Percentiles rank a stretch among this genome's conserved stretches.
phyloP scores from a whole-genome alignment of 2,113 vertebrate genomes.

The Callorhinus ursinus region DNA sequence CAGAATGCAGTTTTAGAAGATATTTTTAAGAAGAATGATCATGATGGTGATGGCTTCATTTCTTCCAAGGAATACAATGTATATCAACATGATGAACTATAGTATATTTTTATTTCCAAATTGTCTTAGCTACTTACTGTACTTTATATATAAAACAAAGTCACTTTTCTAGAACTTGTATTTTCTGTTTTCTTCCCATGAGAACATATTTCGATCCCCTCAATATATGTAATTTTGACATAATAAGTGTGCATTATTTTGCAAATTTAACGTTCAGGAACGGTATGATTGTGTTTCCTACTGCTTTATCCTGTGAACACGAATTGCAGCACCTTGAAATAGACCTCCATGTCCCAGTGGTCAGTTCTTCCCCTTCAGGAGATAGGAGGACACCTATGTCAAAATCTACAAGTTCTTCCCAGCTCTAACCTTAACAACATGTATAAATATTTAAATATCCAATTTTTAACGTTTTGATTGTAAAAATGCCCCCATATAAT shows the following conservation, averaged over 20 bases:
- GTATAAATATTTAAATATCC: neutral
- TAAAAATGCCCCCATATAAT: neutral
- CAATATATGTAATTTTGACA: conserved; percentile 68
- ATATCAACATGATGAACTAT: conserved; percentile 96
- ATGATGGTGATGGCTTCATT: conserved; percentile 91
- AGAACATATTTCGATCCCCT: conserved; percentile 72
- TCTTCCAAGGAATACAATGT: conserved; percentile 95
- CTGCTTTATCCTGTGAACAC: conserved; percentile 28
- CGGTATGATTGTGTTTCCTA: neutral
- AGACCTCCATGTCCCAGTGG: neutral
- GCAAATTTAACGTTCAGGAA: conserved; percentile 69
- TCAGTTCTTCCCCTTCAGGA: neutral
- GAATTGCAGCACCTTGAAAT: neutral
- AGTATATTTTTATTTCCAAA: conserved; percentile 69
- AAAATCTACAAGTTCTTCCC: neutral
- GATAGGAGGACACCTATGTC: neutral
- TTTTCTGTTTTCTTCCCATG: conserved; percentile 61
- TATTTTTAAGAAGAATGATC: conserved; percentile 94
- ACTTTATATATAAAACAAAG: conserved; percentile 65
- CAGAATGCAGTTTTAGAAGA: conserved; percentile 92
- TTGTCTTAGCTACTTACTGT: conserved; percentile 50
- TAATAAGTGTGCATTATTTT: conserved; percentile 66
- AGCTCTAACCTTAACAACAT: neutral
- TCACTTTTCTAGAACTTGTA: conserved; percentile 48
- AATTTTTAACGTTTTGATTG: conserved; percentile 14